These are phyloP conservation scores for Sepiola atlantica DNA, from an alignment of 2,888 invertebrate genomes.

Conservation along the genomic window DNA sequence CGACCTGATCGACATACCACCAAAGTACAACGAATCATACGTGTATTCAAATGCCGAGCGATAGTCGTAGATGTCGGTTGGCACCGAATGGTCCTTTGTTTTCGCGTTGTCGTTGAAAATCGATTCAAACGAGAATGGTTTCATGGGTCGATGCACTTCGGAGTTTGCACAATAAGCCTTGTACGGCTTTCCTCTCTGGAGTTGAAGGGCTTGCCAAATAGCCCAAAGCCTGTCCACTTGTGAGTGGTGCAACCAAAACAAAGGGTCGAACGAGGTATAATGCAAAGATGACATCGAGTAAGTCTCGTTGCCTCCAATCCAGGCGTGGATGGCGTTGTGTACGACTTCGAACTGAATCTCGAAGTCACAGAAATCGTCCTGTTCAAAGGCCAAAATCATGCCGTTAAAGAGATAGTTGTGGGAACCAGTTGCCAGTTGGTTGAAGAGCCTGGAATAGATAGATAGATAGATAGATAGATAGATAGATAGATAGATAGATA, in stretches of 20 bases:
- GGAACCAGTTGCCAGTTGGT: conserved; percentile 51
- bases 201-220: conserved; percentile 54
- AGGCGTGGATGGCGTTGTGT: conserved; percentile 50
- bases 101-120: conserved; percentile 55
- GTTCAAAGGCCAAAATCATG: conserved; percentile 54
- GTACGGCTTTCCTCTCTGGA: conserved; percentile 51
- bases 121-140: conserved; percentile 55
- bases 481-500: not conserved
- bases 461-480: not conserved
- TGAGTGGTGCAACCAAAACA: conserved; percentile 51
- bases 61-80: conserved; percentile 55
- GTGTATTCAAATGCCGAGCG: conserved; percentile 53
- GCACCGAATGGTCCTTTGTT: conserved; percentile 51
- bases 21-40: conserved; percentile 54
- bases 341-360: conserved; percentile 53
- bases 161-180: conserved; percentile 56
- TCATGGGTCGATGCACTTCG: conserved; percentile 49
- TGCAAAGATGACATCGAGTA: conserved; percentile 51
- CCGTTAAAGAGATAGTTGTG: conserved; percentile 54
- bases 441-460: conserved; percentile 45
- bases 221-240: conserved; percentile 52
- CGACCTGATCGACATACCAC: conserved; percentile 53
- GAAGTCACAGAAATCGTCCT: conserved; percentile 56
- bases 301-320: conserved; percentile 48
- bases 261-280: conserved; percentile 51